Conservation (phyloP, 2,888 invertebrate species). For the Diplazon laetatorius region DNA sequence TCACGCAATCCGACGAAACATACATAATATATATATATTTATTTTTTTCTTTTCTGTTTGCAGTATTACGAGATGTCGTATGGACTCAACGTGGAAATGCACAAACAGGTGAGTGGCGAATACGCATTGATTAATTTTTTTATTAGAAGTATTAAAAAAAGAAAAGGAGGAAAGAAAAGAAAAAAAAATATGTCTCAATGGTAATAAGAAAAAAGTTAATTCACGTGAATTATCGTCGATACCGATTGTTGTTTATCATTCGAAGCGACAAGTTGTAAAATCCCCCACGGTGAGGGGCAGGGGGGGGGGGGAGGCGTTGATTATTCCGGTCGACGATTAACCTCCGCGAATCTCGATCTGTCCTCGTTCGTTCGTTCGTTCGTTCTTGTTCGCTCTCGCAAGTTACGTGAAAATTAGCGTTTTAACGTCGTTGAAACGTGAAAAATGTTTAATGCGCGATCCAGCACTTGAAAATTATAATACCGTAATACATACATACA, state of each 20-base stretch:
- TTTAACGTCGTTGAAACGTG: slow-evolving; percentile 17
- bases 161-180: too few species aligned
- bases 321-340: slow-evolving; percentile 25
- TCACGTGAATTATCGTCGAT: neutral
- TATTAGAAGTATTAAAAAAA: too few species aligned
- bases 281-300: too few species aligned
- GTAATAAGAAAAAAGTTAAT: too few species aligned
- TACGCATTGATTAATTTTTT: slow-evolving; percentile 2
- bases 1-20: slow-evolving; percentile 39
- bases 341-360: too few species aligned
- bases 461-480: slow-evolving; percentile 19
- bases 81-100: slow-evolving; percentile 97
- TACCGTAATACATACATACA: too few species aligned
- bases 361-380: neutral
- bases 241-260: slow-evolving; percentile 8
- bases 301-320: too few species aligned
- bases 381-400: slow-evolving; percentile 18
- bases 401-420: slow-evolving; percentile 24
- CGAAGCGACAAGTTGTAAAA: slow-evolving; percentile 11
- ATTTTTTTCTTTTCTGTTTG: slow-evolving; percentile 84
- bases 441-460: slow-evolving; percentile 23
- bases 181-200: too few species aligned
- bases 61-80: slow-evolving; percentile 99
- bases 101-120: slow-evolving; percentile 91
- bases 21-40: too few species aligned